Evolutionary conservation across 2,797 vertebrate species (phyloP), one percentile per base, ranked within the genome.

Genomic region (Catamblyrhynchus diadema): DNA sequence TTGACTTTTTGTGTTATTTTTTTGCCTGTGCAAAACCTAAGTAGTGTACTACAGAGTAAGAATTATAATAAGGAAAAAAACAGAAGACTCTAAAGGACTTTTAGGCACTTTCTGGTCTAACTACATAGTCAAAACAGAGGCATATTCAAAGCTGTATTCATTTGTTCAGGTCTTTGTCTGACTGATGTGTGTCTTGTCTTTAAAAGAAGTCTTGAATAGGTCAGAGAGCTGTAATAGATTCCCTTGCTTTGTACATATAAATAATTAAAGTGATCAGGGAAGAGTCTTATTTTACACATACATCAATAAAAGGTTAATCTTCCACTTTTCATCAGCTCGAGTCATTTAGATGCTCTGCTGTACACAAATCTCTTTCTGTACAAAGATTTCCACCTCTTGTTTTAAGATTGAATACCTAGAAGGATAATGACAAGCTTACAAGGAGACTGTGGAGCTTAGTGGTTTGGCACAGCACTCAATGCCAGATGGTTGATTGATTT

Each of bases 301-400:
- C 12, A 45, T 95, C 67, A 92, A 77, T 73, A 79, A 86, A 93
- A 94, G 51, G 60, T 91, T 90, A 77, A 81, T 89, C 74, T 85
- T 77, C 39, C 17, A 60, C 42, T 69, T 90, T 51, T 79, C 32
- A 71, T 62, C 6, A 4, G 24, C 60, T 70, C 57, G 44, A 80
- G 64, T 82, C 33, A 48, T 70, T 89, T 89, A 62, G 16, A 22
- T 81, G 56, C 32, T 75, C 33, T 64, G 33, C 44, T 62, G 30
- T 79, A 66, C 35, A 39, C 54, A 82, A 75, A 72, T 88, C 78
- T 88, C 81, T 88, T 77, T 71, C 64, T 54, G 24, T 28, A 78
- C 28, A 54, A 80, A 83, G 45, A 75, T 42, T 74, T 86, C 66
- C 28, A 81, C 42, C 59, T 81, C n/a, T 66, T 5, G 1, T 51